Evolutionary conservation across 2,888 invertebrate species (phyloP).

Genomic region (Drosophila prostipennis): DNA sequence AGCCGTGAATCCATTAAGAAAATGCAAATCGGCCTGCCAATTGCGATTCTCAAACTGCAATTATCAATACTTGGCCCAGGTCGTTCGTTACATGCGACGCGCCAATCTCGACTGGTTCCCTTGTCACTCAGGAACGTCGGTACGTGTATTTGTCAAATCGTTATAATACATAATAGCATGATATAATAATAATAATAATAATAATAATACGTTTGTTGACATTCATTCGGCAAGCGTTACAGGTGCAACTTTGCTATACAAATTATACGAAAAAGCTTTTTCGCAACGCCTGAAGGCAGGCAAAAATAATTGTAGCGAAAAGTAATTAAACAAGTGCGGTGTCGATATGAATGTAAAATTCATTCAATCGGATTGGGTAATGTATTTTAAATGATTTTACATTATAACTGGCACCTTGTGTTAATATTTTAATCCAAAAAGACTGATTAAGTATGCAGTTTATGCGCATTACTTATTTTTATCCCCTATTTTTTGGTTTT

Average conservation of each 20-base stretch:
- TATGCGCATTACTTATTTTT: too few species aligned
- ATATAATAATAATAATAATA: not conserved
- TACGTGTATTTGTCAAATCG: not conserved
- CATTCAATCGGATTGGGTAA: too few species aligned
- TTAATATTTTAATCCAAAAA: too few species aligned
- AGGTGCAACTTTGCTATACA: constrained; percentile 5
- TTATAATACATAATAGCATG: not conserved
- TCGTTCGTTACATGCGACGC: constrained; percentile 20
- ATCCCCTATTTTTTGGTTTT: too few species aligned
- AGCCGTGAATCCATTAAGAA: constrained; percentile 13
- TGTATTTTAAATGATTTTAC: too few species aligned
- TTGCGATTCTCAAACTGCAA: constrained; percentile 14
- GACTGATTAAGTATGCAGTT: too few species aligned
- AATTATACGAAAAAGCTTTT: constrained; percentile 2
- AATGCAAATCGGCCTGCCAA: constrained; percentile 25
- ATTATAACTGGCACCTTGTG: too few species aligned
- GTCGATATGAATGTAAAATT: not conserved
- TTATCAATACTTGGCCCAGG: constrained; percentile 13
- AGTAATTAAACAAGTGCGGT: not conserved
- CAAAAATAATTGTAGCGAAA: not conserved
- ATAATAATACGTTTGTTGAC: constrained; percentile 1
- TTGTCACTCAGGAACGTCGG: constrained; percentile 9
- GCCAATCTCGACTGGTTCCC: constrained; percentile 16
- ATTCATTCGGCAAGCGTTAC: not conserved
- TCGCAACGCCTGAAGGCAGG: constrained; percentile 8